phyloP scores from a whole-genome alignment of 2,113 vertebrate genomes.

The Melanostigma gelatinosum region DNA sequence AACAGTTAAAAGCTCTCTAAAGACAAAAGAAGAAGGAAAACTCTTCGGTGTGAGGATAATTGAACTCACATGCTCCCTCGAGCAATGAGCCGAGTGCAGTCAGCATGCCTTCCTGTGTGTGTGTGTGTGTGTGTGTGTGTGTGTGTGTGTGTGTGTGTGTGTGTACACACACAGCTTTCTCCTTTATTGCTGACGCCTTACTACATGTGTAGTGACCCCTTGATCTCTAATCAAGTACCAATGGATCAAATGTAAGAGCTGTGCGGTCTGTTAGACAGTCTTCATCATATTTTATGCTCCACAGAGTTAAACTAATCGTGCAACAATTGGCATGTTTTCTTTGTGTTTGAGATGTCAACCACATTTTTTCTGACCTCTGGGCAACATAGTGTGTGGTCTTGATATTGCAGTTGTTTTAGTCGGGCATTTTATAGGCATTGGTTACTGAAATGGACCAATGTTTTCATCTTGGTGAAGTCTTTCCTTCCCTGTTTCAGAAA shows the following conservation, averaged over 20 bases:
- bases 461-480: constrained; percentile 10
- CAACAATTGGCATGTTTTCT: not conserved
- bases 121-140: constrained; percentile 16
- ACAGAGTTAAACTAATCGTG: not conserved
- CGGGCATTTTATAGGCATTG: not conserved
- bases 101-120: constrained; percentile 22
- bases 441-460: not conserved
- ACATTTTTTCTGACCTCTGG: not conserved
- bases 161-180: not conserved
- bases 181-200: constrained; percentile 29
- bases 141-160: constrained; percentile 23
- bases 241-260: not conserved
- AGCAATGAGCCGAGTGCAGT: constrained; percentile 48
- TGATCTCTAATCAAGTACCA: constrained; percentile 19
- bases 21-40: constrained; percentile 53
- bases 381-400: not conserved
- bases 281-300: constrained; percentile 11
- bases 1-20: constrained; percentile 25
- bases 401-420: not conserved
- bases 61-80: constrained; percentile 65
- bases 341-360: not conserved
- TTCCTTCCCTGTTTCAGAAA: constrained; percentile 83
- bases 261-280: not conserved
- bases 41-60: constrained; percentile 62
- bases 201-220: constrained; percentile 38